These are phyloP conservation scores for Stigmatopora argus DNA, from an alignment of 2,113 vertebrate species.

Conservation along the genomic window DNA sequence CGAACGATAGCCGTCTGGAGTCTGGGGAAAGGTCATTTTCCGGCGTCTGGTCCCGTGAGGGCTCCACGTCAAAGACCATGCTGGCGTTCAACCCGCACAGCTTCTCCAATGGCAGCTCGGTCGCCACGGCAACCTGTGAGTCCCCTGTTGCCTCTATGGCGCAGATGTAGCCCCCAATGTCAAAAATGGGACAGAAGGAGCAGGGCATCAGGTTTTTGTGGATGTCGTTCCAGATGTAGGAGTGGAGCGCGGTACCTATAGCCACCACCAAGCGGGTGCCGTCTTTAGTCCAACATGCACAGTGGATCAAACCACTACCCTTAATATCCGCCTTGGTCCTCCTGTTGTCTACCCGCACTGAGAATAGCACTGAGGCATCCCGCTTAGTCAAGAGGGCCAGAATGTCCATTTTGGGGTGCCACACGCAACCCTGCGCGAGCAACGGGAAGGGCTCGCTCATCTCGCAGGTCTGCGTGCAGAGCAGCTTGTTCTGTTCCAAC, in stretches of 20 bases:
- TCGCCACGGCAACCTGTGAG: constrained; percentile 80
- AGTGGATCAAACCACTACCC: constrained; percentile 78
- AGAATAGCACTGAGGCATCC: constrained; percentile 78
- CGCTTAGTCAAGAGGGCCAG: constrained; percentile 82
- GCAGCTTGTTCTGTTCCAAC: constrained; percentile 76
- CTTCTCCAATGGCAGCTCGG: constrained; percentile 88
- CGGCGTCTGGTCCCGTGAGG: constrained; percentile 50
- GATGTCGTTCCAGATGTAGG: constrained; percentile 86
- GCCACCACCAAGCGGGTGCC: constrained; percentile 86
- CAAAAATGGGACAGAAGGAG: constrained; percentile 81
- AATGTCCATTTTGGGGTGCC: constrained; percentile 85
- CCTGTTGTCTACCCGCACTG: constrained; percentile 73
- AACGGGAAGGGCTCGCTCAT: constrained; percentile 80
- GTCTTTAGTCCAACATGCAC: constrained; percentile 91
- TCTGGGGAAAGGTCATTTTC: constrained; percentile 64
- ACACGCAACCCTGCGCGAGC: constrained; percentile 88
- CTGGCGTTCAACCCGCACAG: constrained; percentile 84
- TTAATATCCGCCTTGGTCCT: constrained; percentile 79
- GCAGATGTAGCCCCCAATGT: constrained; percentile 80
- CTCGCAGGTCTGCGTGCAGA: constrained; percentile 85
- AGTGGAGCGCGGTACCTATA: constrained; percentile 81
- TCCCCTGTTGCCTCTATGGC: constrained; percentile 75
- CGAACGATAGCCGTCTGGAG: constrained; percentile 59
- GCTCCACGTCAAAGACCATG: constrained; percentile 71
- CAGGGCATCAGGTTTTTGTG: constrained; percentile 79